Conservation (phyloP, 2,888 invertebrate genomes). For the Cheilosia vulpina region DNA sequence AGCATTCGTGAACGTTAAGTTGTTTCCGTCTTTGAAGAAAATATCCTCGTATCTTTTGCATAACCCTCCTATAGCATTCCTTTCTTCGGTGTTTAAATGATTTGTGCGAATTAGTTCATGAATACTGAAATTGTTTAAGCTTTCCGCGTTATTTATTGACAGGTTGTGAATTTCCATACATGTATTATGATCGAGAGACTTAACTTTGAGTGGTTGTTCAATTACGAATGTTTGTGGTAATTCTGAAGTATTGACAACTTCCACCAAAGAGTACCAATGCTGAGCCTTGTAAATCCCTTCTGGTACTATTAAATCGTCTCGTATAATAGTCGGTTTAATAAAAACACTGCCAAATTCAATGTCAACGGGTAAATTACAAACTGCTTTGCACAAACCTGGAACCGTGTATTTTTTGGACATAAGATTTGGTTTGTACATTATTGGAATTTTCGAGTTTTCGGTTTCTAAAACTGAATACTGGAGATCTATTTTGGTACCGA, state of each 20-base stretch:
- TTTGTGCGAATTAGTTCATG: neutral
- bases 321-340: neutral
- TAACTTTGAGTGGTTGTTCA: slow-evolving; percentile 37
- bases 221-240: slow-evolving; percentile 16
- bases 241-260: slow-evolving; percentile 36
- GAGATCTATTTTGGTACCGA: slow-evolving; percentile 48
- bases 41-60: slow-evolving; percentile 18
- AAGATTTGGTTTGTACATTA: neutral
- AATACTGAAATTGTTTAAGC: neutral
- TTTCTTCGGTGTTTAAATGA: slow-evolving; percentile 9
- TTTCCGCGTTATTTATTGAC: neutral
- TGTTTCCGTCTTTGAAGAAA: slow-evolving; percentile 17
- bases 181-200: neutral
- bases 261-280: neutral
- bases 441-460: slow-evolving; percentile 4
- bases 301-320: neutral
- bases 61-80: neutral
- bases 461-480: slow-evolving; percentile 3
- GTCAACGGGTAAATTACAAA: neutral
- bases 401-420: slow-evolving; percentile 1
- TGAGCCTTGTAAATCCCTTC: slow-evolving; percentile 32
- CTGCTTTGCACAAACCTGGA: too few species aligned
- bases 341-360: slow-evolving; percentile 21
- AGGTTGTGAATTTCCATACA: slow-evolving; percentile 12
- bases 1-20: neutral